phyloP scores from a whole-genome alignment of 2,113 vertebrate genomes.

The Mobula hypostoma region DNA sequence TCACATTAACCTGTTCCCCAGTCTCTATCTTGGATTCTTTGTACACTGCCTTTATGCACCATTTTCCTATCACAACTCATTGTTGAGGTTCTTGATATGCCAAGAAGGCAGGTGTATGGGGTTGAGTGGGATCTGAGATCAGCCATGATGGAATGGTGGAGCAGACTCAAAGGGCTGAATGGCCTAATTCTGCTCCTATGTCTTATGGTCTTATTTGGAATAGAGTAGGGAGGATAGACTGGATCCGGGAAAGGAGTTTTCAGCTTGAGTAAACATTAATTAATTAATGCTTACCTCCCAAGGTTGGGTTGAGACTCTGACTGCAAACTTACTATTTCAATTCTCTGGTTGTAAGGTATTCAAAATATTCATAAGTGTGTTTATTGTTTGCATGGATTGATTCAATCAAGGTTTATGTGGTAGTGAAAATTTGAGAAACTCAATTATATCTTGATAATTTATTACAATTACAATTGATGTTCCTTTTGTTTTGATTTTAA shows the following conservation, averaged over 20 bases:
- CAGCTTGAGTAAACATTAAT: background rate
- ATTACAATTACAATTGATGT: background rate
- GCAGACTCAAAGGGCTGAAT: no score
- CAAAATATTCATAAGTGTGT: no score
- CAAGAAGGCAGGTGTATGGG: no score
- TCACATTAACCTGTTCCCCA: no score
- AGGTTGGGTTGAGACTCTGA: background rate
- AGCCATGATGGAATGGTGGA: no score
- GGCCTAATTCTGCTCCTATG: no score
- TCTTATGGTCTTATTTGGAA: background rate
- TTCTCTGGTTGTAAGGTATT: background rate
- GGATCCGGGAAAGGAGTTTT: background rate
- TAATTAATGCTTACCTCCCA: background rate
- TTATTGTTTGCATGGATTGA: background rate
- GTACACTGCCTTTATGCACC: background rate
- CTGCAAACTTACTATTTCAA: background rate
- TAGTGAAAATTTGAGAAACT: background rate
- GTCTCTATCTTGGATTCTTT: background rate
- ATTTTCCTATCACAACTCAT: background rate
- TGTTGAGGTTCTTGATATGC: background rate
- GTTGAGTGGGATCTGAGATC: no score
- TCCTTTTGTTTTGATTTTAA: background rate
- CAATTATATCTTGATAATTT: background rate
- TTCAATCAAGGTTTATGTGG: background rate
- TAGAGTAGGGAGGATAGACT: background rate